Percentiles rank a stretch among this genome's conserved stretches.
Conservation (phyloP, 2,888 invertebrate species). For the Quadriops clusia region DNA sequence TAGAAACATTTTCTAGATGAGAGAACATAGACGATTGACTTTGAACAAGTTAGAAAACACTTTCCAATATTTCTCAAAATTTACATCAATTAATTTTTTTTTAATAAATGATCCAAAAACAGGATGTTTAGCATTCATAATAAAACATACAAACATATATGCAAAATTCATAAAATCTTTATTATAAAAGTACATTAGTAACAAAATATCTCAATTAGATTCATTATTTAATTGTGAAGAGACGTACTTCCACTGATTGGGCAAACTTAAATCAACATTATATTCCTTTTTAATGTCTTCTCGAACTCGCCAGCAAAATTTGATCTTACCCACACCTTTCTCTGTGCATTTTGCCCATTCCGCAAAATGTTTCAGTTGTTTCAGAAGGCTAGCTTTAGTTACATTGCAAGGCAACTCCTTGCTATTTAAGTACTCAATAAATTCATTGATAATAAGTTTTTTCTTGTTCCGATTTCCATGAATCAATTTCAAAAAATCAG, state of each 20-base stretch:
- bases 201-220: too few species aligned
- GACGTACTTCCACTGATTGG: slow-evolving; percentile 46
- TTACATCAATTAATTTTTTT: too few species aligned
- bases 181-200: too few species aligned
- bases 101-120: too few species aligned
- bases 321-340: slow-evolving; percentile 42
- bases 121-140: too few species aligned
- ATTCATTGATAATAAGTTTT: slow-evolving; percentile 47
- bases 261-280: slow-evolving; percentile 37
- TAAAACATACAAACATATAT: too few species aligned
- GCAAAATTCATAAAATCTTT: too few species aligned
- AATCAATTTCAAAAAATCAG: slow-evolving; percentile 50
- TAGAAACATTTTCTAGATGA: too few species aligned
- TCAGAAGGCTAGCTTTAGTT: slow-evolving; percentile 37
- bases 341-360: slow-evolving; percentile 45
- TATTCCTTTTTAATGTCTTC: slow-evolving; percentile 44
- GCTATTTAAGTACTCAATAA: slow-evolving; percentile 44
- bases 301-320: slow-evolving; percentile 54
- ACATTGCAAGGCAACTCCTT: slow-evolving; percentile 30
- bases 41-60: too few species aligned
- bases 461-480: slow-evolving; percentile 53
- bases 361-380: slow-evolving; percentile 49
- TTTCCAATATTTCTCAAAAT: too few species aligned
- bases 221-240: too few species aligned
- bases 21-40: too few species aligned